Percentiles rank a stretch among this genome's conserved stretches.
These are phyloP conservation scores for Euplagia quadripunctaria DNA, from an alignment of 2,888 invertebrate genomes.

Conservation along the genomic window DNA sequence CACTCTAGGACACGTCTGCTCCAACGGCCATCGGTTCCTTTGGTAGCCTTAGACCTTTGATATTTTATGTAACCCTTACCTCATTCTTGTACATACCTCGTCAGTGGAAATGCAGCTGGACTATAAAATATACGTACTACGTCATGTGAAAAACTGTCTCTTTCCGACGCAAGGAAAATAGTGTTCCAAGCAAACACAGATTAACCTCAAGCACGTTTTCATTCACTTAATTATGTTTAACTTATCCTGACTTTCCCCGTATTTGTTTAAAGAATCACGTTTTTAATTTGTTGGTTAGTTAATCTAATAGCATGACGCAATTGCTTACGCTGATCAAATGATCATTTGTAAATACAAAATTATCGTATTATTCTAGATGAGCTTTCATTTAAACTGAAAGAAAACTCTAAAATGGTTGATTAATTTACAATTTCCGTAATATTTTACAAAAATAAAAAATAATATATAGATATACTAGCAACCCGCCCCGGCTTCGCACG, in stretches of 20 bases:
- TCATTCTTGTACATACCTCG: too few relatives aligned
- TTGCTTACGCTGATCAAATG: background rate
- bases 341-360: too few relatives aligned
- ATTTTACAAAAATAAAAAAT: too few relatives aligned
- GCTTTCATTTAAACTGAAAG: background rate
- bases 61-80: too few relatives aligned
- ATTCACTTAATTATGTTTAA: background rate
- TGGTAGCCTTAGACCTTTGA: too few relatives aligned
- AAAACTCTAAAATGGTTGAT: too few relatives aligned
- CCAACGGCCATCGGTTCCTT: too few relatives aligned
- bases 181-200: background rate
- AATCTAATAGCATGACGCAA: background rate
- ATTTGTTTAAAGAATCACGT: slow-evolving; percentile 1
- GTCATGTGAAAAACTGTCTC: background rate
- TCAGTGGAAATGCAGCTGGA: background rate
- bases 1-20: too few relatives aligned
- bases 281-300: background rate
- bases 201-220: background rate
- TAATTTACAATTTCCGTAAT: too few relatives aligned
- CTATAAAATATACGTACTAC: background rate
- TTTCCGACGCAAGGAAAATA: background rate
- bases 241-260: background rate
- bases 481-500: too few relatives aligned
- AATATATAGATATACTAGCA: too few relatives aligned
- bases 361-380: background rate